These are phyloP conservation scores for Scomber colias DNA, from an alignment of 2,113 vertebrate species.

Conservation along the genomic window DNA sequence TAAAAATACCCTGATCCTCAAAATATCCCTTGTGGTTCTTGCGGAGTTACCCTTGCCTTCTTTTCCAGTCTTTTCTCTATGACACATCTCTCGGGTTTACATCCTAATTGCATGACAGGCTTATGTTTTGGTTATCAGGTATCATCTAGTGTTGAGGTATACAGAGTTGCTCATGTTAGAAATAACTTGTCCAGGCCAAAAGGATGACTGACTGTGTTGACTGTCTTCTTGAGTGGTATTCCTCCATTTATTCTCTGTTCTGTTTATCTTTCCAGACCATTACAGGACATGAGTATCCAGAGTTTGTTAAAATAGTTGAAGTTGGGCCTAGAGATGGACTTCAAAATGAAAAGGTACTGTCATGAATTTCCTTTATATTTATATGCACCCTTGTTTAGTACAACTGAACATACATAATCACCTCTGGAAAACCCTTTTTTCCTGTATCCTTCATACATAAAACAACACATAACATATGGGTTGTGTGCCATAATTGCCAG, in stretches of 20 bases:
- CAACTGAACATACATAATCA: conserved; percentile 10
- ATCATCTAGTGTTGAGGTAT: conserved; percentile 53
- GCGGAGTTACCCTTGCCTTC: conserved; percentile 45
- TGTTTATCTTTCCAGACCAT: conserved; percentile 77
- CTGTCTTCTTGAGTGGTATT: neutral
- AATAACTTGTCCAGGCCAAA: conserved; percentile 38
- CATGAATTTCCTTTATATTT: conserved; percentile 34
- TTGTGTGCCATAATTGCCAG: conserved; percentile 60
- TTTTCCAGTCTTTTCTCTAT: conserved; percentile 16
- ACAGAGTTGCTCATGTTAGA: conserved; percentile 46
- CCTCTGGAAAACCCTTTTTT: conserved; percentile 38
- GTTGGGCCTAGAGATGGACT: conserved; percentile 96
- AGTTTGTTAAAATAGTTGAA: conserved; percentile 95
- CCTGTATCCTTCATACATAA: conserved; percentile 27
- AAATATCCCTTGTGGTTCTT: conserved; percentile 45
- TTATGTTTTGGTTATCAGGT: conserved; percentile 54
- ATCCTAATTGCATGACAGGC: conserved; percentile 50
- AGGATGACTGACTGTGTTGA: conserved; percentile 24
- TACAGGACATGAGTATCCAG: conserved; percentile 84
- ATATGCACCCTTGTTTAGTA: conserved; percentile 22
- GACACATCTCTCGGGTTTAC: conserved; percentile 52
- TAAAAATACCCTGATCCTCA: conserved; percentile 49
- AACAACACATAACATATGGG: conserved; percentile 58
- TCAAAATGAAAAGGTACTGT: conserved; percentile 95
- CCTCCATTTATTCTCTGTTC: neutral